Evolutionary conservation across 92 coral and sea anemone species (phyloP), one percentile per base, ranked within the genome.

Genomic region (Heteractis magnifica): DNA sequence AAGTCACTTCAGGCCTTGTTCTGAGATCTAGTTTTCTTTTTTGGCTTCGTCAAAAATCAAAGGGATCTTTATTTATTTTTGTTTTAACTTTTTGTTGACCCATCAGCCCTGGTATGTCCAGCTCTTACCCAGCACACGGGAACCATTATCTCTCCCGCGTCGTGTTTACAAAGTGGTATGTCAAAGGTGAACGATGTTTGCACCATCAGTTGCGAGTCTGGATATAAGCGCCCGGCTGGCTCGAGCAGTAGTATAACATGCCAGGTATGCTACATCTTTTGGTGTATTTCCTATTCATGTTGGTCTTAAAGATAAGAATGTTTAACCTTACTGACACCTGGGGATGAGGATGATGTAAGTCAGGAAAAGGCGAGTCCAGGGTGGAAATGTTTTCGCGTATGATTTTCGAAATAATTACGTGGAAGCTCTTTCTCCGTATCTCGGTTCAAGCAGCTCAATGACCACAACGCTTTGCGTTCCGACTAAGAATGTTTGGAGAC

Each of bases 151-250:
- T 87, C 86, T 26, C 99, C 99, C 5, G n/a, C 86, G 6, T 78
- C 83, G 8, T 96, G 99, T 84, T 86, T 88, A 12, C 84, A 87
- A 56, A 71, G 84, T 82, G 87, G 87, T 3, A 82, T 16, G 26
- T 88, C 89, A 49, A 79, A 77, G 52, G 91, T 89, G 4, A 89
- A 89, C 52, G 89, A 92, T 79, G 77, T 75, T 23, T 96, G 99
- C 64, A 90, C 83, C 81, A 90, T 93, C 83, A 85, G 90, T 71
- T 96, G 99, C 79, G 62, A 75, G 5, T 13, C 87, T 15, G 99
- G 99, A 11, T 96, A 84, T 81, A 88, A 85, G 79, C 83, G 89
- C 20, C 91, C 93, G 6, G 58, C 85, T 11, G 72, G 72, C 21
- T 20, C 53, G 59, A 80, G 68, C 56, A 84, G 64, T 18, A 82